Percentiles rank a stretch among this genome's conserved stretches.
Conservation (phyloP, 2,113 vertebrate genomes). For the Oxygymnocypris stewartii region DNA sequence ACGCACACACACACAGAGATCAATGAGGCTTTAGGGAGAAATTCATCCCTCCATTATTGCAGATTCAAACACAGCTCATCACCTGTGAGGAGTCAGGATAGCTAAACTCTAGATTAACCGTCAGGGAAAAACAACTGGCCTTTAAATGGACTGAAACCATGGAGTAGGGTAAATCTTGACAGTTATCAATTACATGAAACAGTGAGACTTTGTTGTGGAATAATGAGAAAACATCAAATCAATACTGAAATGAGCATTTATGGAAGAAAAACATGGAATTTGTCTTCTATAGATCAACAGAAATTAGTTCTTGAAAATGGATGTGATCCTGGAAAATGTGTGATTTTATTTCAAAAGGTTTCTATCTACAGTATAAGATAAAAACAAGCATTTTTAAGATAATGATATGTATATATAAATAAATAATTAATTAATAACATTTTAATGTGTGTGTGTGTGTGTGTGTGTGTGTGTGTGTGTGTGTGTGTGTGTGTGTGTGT, state of each 20-base stretch:
- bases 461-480: no score
- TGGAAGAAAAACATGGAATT: no score
- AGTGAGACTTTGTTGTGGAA: neutral
- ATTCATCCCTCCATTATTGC: conserved; percentile 49
- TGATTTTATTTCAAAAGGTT: no score
- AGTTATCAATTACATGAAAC: neutral
- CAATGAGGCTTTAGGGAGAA: conserved; percentile 51
- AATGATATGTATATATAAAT: no score
- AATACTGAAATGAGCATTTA: neutral
- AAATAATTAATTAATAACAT: no score
- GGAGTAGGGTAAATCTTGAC: neutral
- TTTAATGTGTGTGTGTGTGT: no score
- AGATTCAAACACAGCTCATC: conserved; percentile 49
- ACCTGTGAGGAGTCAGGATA: conserved; percentile 26
- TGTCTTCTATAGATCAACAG: no score
- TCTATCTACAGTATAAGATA: no score
- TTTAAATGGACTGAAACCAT: neutral
- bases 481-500: no score
- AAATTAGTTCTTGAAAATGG: neutral
- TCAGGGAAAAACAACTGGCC: conserved; percentile 1
- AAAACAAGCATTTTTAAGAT: no score
- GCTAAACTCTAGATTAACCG: conserved; percentile 30
- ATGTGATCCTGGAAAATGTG: neutral
- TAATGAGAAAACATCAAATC: neutral
- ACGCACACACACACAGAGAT: conserved; percentile 7